Base-by-base conservation (phyloP, 1,140 invertebrate genomes). In the Plectrocnemia conspersa region DNA sequence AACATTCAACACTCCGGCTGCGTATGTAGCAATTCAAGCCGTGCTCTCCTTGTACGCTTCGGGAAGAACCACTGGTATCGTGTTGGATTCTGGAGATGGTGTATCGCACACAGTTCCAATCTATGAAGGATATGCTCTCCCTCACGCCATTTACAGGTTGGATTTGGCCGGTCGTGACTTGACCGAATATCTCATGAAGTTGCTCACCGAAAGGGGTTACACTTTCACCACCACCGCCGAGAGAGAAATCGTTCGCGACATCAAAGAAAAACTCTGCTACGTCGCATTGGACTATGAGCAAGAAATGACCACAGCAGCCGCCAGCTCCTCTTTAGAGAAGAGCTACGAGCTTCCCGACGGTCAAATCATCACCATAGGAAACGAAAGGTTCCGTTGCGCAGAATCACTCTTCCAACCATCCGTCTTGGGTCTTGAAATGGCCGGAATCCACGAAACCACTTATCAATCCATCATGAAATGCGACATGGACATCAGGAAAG, bases 391-490 rank as follows among this genome's bases (percentile, higher is more conserved):
- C 89, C 84, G 92, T 73, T 93, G 88, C 71, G 91, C 91, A 25
- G 91, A 94, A 74, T 88, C 91, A 58, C 78, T 94, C 64, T 93
- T 93, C 85, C 89, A 92, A 69, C 89, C 90, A 58, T 87, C 87
- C 35, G 90, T 91, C 82, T 71, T 91, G 73, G 89, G 89, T 64
- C 89, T 90, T 86, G 86, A 89, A 77, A 82, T 85, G 42, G 82
- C 78, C 65, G 86, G 87, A 59, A 88, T 90, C 66, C 86, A 89
- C 66, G 87, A 90, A 68, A 88, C 85, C 63, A 87, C 86, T 24
- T 93, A 89, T 83, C 92, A 93, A 75, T 91, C 88, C 47, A 93
- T 94, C 79, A 92, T 92, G 89, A 91, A 90, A 78, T 92, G 89
- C 73, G 86, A 89, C 68, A 87, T 92, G 53, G 90, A 93, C 74